Conservation (phyloP, 2,113 vertebrate species). For the Ivindomyrus marchei region DNA sequence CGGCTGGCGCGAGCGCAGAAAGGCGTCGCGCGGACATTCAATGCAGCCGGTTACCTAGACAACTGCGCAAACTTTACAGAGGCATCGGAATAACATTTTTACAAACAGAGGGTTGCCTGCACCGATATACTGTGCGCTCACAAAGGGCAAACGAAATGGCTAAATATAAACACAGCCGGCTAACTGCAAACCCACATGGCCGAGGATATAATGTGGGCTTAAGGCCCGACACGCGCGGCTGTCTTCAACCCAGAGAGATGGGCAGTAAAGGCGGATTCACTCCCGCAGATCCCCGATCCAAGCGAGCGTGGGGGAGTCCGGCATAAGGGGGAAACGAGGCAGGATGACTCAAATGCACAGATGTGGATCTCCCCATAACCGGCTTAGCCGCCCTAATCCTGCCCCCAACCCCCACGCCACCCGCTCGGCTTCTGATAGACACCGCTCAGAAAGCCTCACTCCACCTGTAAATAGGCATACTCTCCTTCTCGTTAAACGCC, state of each 20-base stretch:
- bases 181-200: neutral
- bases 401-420: conserved; percentile 37
- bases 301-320: conserved; percentile 12
- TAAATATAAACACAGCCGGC: neutral
- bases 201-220: neutral
- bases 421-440: conserved; percentile 9
- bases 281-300: neutral
- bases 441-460: neutral
- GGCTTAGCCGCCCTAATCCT: conserved; percentile 54
- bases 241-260: neutral
- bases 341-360: conserved; percentile 32
- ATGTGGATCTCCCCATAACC: conserved; percentile 48
- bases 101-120: neutral
- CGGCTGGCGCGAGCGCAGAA: neutral
- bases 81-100: neutral
- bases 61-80: neutral
- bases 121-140: neutral
- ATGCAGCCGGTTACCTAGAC: neutral
- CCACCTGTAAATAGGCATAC: neutral
- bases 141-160: neutral
- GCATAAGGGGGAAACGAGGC: conserved; percentile 33
- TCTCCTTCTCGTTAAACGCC: neutral
- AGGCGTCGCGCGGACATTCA: neutral
- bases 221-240: neutral
- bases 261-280: neutral